Base-by-base conservation (phyloP, 2,113 vertebrate genomes). In the Hydropotes inermis region DNA sequence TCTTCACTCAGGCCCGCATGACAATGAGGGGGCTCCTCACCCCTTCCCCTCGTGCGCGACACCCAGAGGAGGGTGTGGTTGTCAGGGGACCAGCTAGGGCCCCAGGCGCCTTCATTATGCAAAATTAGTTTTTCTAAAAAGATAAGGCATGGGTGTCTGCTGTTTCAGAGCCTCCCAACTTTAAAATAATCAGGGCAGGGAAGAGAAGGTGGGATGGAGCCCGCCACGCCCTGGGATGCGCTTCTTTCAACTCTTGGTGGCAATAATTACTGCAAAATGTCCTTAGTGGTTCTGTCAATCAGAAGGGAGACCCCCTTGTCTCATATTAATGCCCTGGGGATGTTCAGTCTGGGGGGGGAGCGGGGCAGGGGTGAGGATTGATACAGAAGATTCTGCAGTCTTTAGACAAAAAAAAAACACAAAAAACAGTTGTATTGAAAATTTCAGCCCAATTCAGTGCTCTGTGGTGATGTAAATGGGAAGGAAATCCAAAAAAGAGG, bases 221-320 rank as follows among this genome's bases (percentile, higher is more conserved):
- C 97, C 36, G 0, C 95, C 92, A 78, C 94, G 96, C 97, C 97
- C 70, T 86, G 98, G 97, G 96, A 95, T 85, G 82, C 78, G 33
- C 97, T 98, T 97, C 97, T 95, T 97, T 97, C 97, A 97, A 82
- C 96, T 81, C 33, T 90, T 43, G 95, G 97, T 97, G n/a, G 91
- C 96, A 98, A 86, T 98, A 96, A 98, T 96, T 94, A 95, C 95
- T 87, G 21, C 76, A 95, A 98, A 87, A 97, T 96, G 97, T 92
- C 92, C 97, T 97, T 92, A 81, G 97, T 94, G 98, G 95, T 70
- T 94, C 85, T 50, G 21, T 57, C 98, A 94, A 43, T 97, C 96
- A 98, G 96, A 96, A 21, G 23, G 95, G 92, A 96, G 86, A n/a
- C 70, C 23, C 96, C 93, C 78, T 95, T 96, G 19, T 91, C 96